Conservation (phyloP, 64 coral and sea anemone species). For the Pocillopora verrucosa region DNA sequence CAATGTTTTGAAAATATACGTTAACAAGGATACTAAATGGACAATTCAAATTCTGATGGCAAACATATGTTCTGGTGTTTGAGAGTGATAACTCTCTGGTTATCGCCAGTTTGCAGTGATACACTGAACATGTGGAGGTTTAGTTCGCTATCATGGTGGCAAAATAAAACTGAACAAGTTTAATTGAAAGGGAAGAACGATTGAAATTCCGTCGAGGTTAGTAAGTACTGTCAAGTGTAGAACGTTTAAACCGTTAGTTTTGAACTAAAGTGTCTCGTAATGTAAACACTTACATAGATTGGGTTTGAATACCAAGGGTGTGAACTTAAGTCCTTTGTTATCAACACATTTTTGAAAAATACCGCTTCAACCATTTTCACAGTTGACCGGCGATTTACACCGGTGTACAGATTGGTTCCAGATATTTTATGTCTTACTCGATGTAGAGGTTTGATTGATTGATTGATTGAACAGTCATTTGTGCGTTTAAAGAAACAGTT, state of each 20-base stretch:
- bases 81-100: not conserved
- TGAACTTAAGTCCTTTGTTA: constrained; percentile 9
- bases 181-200: not conserved
- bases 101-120: not conserved
- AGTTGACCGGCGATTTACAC: not conserved
- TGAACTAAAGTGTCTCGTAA: not conserved
- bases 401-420: not conserved
- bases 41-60: constrained; percentile 18
- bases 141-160: not conserved
- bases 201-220: too few relatives aligned
- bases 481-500: not conserved
- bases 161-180: not conserved
- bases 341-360: not conserved
- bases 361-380: not conserved
- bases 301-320: not conserved
- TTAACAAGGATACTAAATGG: constrained; percentile 14
- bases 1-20: constrained; percentile 22
- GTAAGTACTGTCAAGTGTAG: too few relatives aligned
- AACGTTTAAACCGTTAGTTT: not conserved
- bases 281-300: not conserved
- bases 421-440: not conserved
- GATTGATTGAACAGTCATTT: not conserved
- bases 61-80: not conserved
- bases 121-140: not conserved
- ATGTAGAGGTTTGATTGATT: not conserved